Evolutionary conservation across 2,888 invertebrate genomes (phyloP).

Genomic region (Meiosimyza platycephala): DNA sequence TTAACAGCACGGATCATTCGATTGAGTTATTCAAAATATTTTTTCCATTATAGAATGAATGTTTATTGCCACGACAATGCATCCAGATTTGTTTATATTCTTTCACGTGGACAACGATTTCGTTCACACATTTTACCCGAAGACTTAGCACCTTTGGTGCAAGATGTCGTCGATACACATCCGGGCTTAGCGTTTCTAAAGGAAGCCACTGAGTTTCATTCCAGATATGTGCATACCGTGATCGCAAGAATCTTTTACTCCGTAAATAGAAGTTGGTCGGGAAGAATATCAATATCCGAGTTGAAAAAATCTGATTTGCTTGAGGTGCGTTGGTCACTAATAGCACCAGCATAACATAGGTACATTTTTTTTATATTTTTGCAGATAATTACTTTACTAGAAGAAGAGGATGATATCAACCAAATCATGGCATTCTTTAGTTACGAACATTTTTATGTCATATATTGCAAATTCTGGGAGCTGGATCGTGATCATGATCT

Average conservation of each 20-base stretch:
- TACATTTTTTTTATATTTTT: slow-evolving; percentile 52
- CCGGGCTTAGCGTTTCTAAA: slow-evolving; percentile 97
- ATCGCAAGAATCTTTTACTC: slow-evolving; percentile 98
- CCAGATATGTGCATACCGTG: slow-evolving; percentile 98
- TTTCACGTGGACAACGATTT: slow-evolving; percentile 76
- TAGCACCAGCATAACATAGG: not conserved
- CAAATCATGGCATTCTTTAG: slow-evolving; percentile 91
- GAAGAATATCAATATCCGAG: slow-evolving; percentile 88
- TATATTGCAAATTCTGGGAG: slow-evolving; percentile 99
- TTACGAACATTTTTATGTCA: slow-evolving; percentile 99
- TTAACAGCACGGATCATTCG: not conserved
- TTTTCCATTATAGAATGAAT: slow-evolving; percentile 74
- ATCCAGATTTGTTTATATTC: slow-evolving; percentile 87
- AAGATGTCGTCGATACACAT: slow-evolving; percentile 98
- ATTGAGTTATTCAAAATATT: not conserved
- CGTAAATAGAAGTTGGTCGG: slow-evolving; percentile 97
- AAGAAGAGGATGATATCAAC: slow-evolving; percentile 97
- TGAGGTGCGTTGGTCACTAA: slow-evolving; percentile 66
- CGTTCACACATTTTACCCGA: slow-evolving; percentile 78
- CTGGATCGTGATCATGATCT: slow-evolving; percentile 98
- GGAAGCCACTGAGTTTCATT: slow-evolving; percentile 98
- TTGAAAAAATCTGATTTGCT: slow-evolving; percentile 91
- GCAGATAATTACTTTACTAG: slow-evolving; percentile 81
- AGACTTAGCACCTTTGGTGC: slow-evolving; percentile 92
- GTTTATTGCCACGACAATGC: slow-evolving; percentile 88